These are phyloP conservation scores for Drosophila incognita DNA, from an alignment of 2,888 invertebrate genomes.

Conservation along the genomic window DNA sequence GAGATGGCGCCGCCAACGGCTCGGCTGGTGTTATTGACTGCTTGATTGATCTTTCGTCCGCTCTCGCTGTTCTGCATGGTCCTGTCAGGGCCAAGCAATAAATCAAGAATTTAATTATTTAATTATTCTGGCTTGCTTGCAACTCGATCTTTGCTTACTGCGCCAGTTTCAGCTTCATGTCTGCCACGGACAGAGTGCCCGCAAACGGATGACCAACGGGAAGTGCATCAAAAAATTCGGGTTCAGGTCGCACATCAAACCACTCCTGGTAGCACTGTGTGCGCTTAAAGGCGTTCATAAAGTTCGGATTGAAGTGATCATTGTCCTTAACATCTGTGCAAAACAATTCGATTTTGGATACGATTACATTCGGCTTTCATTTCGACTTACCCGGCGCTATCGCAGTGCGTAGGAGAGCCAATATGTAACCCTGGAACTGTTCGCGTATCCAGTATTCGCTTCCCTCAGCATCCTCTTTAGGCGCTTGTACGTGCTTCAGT, in stretches of 20 bases:
- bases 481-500: slow-evolving; percentile 90
- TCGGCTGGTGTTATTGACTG: slow-evolving; percentile 95
- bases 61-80: slow-evolving; percentile 97
- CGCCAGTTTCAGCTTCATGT: slow-evolving; percentile 95
- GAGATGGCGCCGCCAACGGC: slow-evolving; percentile 95
- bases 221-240: slow-evolving; percentile 89
- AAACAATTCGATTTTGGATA: not conserved
- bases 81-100: slow-evolving; percentile 85
- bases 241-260: slow-evolving; percentile 88
- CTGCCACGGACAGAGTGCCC: slow-evolving; percentile 96
- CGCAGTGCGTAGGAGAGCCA: slow-evolving; percentile 93
- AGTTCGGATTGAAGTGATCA: slow-evolving; percentile 94
- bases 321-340: slow-evolving; percentile 89
- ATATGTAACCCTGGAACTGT: slow-evolving; percentile 94
- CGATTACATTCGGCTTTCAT: not conserved
- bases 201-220: slow-evolving; percentile 96
- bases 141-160: slow-evolving; percentile 88
- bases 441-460: slow-evolving; percentile 98
- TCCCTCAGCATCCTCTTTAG: slow-evolving; percentile 92
- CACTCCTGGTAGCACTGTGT: slow-evolving; percentile 96
- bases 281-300: slow-evolving; percentile 93
- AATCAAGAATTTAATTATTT: not conserved
- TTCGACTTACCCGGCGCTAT: slow-evolving; percentile 62
- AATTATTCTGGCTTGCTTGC: not conserved
- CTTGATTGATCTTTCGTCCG: slow-evolving; percentile 96